Conservation (phyloP, 2,113 vertebrate species). For the Leucopsar rothschildi region DNA sequence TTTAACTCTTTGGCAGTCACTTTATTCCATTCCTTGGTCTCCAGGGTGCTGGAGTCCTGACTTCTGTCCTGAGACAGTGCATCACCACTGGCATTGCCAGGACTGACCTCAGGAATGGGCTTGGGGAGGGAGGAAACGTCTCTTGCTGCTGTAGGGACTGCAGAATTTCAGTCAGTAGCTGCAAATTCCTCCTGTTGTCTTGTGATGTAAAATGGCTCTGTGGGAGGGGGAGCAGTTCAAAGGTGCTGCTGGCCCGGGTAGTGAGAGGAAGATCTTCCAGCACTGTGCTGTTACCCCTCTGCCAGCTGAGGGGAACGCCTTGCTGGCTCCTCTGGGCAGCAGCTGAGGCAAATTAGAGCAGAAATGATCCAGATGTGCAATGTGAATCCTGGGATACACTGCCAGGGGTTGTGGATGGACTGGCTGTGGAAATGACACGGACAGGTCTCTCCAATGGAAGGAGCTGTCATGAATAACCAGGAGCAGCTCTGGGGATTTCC, state of each 20-base stretch:
- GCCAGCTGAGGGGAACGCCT: fast-evolving
- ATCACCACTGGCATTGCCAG: fast-evolving
- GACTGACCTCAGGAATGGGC: background rate
- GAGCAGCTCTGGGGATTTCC: background rate
- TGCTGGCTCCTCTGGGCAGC: background rate
- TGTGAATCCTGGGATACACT: fast-evolving
- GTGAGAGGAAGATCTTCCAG: fast-evolving
- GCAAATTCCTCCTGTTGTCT: background rate
- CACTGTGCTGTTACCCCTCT: fast-evolving
- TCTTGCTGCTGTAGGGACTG: background rate
- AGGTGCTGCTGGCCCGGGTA: background rate
- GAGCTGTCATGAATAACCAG: fast-evolving
- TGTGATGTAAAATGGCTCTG: fast-evolving
- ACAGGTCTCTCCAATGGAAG: fast-evolving
- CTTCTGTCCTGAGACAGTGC: fast-evolving
- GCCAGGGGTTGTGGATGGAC: fast-evolving
- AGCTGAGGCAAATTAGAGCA: background rate
- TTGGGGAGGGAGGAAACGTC: background rate
- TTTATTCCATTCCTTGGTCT: background rate
- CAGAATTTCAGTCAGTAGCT: background rate
- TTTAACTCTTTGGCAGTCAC: background rate
- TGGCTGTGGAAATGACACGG: background rate
- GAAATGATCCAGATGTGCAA: background rate
- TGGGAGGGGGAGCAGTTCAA: background rate
- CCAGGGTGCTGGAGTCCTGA: fast-evolving